phyloP scores from a whole-genome alignment of 2,113 vertebrate genomes.

The Athene noctua region DNA sequence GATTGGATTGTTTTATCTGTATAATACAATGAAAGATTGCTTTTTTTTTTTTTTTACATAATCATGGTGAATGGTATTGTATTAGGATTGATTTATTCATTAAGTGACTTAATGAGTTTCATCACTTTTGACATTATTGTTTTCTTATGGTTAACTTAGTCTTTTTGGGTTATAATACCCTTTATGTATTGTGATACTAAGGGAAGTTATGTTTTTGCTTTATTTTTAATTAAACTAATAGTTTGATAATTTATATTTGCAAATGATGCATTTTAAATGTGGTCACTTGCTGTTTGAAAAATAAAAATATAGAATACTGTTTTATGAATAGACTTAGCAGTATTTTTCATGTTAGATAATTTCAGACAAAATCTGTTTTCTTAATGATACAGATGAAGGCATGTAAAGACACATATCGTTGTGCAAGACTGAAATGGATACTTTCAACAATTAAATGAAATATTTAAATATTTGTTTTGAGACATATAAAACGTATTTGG shows the following conservation, averaged over 20 bases:
- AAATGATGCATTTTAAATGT: constrained; percentile 81
- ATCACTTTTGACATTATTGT: constrained; percentile 60
- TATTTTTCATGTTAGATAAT: constrained; percentile 68
- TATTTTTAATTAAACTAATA: constrained; percentile 78
- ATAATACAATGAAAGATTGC: constrained; percentile 38
- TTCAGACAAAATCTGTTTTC: neutral
- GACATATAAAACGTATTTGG: neutral
- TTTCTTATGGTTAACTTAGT: constrained; percentile 71
- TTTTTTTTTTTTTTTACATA: constrained; percentile 50
- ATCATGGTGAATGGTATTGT: constrained; percentile 59
- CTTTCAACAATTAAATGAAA: neutral
- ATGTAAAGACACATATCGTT: neutral
- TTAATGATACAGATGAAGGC: constrained; percentile 3
- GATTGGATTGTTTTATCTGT: constrained; percentile 71
- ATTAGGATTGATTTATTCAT: constrained; percentile 65
- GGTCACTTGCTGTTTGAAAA: constrained; percentile 78
- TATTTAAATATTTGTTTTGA: constrained; percentile 6
- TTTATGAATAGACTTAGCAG: constrained; percentile 75
- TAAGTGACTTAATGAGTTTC: constrained; percentile 69
- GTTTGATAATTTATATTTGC: constrained; percentile 77
- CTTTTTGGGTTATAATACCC: constrained; percentile 68
- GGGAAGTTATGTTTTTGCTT: constrained; percentile 72
- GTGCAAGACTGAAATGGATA: constrained; percentile 26
- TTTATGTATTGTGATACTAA: constrained; percentile 77
- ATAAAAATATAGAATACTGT: constrained; percentile 76